phyloP scores from a whole-genome alignment of 1,140 invertebrate genomes.

The Oreohelix idahoensis region DNA sequence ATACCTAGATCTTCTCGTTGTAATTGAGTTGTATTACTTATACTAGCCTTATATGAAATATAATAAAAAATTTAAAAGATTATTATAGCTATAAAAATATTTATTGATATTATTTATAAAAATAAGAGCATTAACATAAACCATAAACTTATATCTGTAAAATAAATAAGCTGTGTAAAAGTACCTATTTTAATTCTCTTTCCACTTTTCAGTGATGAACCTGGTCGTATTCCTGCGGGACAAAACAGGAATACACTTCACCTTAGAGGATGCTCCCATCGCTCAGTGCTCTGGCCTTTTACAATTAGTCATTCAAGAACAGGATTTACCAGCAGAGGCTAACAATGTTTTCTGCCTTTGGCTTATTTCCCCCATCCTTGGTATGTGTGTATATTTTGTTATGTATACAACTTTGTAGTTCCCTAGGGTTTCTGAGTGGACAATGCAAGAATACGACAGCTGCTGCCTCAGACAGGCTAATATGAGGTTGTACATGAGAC shows the following conservation, averaged over 20 bases:
- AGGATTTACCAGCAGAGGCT: slow-evolving; percentile 77
- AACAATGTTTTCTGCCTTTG: slow-evolving; percentile 79
- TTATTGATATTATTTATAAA: no score
- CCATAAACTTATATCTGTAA: not conserved
- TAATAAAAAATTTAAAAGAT: no score
- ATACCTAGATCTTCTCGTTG: no score
- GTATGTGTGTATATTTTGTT: slow-evolving; percentile 66
- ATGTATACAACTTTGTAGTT: no score
- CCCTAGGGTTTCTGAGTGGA: no score
- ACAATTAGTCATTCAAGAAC: slow-evolving; percentile 75
- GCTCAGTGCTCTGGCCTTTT: slow-evolving; percentile 75
- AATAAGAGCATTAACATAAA: not conserved
- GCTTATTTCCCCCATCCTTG: slow-evolving; percentile 79
- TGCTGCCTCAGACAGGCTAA: no score
- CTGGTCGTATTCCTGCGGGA: slow-evolving; percentile 78
- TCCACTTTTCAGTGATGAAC: slow-evolving; percentile 23
- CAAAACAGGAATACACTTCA: slow-evolving; percentile 76
- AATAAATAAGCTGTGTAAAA: no score
- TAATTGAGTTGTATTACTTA: no score
- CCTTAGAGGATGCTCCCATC: slow-evolving; percentile 75
- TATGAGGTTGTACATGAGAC: no score
- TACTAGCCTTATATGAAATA: no score
- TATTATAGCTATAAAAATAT: no score
- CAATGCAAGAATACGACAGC: no score
- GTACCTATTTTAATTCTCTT: not conserved